These are phyloP conservation scores for Lasioglossum figueresi DNA, from an alignment of 2,888 invertebrate species.

Conservation along the genomic window DNA sequence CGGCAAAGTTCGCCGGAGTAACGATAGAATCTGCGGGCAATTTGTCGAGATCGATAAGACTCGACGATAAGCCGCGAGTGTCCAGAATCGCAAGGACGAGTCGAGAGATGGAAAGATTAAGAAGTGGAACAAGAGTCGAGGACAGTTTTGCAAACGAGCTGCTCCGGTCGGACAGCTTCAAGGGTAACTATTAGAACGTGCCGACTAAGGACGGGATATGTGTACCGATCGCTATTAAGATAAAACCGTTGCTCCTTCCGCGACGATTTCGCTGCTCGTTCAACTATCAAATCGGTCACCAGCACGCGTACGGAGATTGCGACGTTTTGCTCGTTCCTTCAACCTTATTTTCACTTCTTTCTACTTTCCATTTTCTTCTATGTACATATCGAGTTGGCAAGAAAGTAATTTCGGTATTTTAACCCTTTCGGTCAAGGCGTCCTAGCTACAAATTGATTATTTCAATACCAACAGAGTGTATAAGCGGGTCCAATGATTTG, in stretches of 20 bases:
- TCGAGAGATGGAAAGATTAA: conserved; percentile 50
- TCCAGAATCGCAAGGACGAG: conserved; percentile 54
- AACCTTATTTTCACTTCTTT: neutral
- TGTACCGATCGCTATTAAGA: conserved; percentile 43
- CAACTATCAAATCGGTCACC: conserved; percentile 15
- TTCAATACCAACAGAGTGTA: too few species aligned
- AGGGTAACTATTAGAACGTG: conserved; percentile 25
- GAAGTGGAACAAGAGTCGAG: conserved; percentile 48
- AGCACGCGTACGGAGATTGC: conserved; percentile 10
- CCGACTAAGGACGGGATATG: neutral
- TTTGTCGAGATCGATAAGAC: conserved; percentile 41
- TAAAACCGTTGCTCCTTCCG: conserved; percentile 32
- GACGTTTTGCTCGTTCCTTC: neutral
- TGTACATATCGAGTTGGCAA: too few species aligned
- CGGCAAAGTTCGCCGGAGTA: neutral
- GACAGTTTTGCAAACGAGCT: conserved; percentile 38
- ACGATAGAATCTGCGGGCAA: conserved; percentile 21
- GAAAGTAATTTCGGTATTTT: too few species aligned
- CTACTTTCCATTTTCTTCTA: neutral
- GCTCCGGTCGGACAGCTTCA: conserved; percentile 10
- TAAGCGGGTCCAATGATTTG: too few species aligned
- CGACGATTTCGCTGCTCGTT: conserved; percentile 32
- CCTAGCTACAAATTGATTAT: too few species aligned
- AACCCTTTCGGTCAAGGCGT: too few species aligned
- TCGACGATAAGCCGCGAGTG: conserved; percentile 37